Base-by-base conservation (phyloP, 2,113 vertebrate species). In the Oceanites oceanicus region DNA sequence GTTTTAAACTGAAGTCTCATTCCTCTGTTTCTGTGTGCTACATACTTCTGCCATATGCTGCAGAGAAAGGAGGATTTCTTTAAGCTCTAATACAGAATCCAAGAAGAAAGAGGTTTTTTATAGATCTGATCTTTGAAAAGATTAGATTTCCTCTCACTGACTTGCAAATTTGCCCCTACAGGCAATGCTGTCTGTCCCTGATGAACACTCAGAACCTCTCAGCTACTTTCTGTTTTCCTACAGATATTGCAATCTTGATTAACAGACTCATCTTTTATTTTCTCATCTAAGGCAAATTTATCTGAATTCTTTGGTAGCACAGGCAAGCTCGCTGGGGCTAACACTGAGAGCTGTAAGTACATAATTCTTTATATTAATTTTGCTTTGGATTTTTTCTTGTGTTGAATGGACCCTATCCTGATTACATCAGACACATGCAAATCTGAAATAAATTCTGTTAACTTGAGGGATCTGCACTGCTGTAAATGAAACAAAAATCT, bases 261-360 rank as follows among this genome's bases (percentile, higher is more conserved):
- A 96, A 96, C 62, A 72, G 88, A 62, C 78, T 87, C 86, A 62
- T 85, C 80, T 97, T 94, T 95, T 90, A 70, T 94, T 93, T 95
- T 86, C 61, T 77, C 87, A 91, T 93, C 72, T 65, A 97, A 97
- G 97, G 96, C 87, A 98, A 98, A 96, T 98, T 98, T 96, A 98
- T 97, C 95, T 87, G 96, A 96, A 98, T 98, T 91, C 98, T 98
- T 95, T 36, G 96, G 97, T 66, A 94, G 95, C 61, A 95, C 75
- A 16, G 97, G 96, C 50, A 96, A 96, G 47, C 96, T 97, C 76
- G 91, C 96, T 55, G 95, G 97, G 67, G 96, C 95, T 40, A 92
- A 96, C 90, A 72, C 97, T 15, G 88, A 98, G 96, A 98, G 91
- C 74, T 98, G 90, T 95, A 95, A 75, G 62, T 82, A 75, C 36